Base-by-base conservation (phyloP, 1,140 invertebrate genomes). In the Calosoma granatense region DNA sequence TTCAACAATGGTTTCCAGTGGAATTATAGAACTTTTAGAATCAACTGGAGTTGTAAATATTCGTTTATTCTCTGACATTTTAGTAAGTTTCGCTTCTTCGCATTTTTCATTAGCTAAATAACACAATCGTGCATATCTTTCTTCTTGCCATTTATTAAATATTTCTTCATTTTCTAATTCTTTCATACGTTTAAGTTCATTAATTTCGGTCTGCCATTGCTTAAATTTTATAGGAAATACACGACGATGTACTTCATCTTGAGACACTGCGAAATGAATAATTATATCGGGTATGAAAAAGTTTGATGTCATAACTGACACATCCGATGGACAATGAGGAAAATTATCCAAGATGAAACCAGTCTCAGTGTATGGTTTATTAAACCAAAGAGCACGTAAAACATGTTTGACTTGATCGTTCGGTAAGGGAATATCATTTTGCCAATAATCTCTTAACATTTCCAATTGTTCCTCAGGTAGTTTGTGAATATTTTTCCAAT, bases 281-380 rank as follows among this genome's bases (percentile, higher is more conserved):
- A 81, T 61, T 47, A 80, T 53, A 63, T 83, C 78, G 11, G 81
- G 81, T 22, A 82, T 73, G 21, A 72, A 63, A 64, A 65, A 76
- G 60, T 70, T 61, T 19, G 67, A 39, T 17, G 73, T 26, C 70
- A 80, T 77, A 20, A 72, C 65, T 51, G 78, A 70, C 6, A 77
- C 62, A 65, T 82, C 78, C 53, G 62, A 61, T 9, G 70, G 61
- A 23, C 72, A 65, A 60, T 71, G 75, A 12, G 81, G 81, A 68
- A 77, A 82, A 51, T 74, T 76, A 64, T 81, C 76, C 22, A 83
- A 60, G n/a, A 81, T 68, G 61, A 79, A 66, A 19, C 78, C 78
- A 21, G 57, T 66, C n/a, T 53, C 57, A 43, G 59, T 62, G 63
- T 68, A 75, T 2, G 77, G 75, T 43, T 72, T 59, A 43, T 74